phyloP scores from a whole-genome alignment of 2,797 vertebrate genomes.

The Pagetopsis macropterus region DNA sequence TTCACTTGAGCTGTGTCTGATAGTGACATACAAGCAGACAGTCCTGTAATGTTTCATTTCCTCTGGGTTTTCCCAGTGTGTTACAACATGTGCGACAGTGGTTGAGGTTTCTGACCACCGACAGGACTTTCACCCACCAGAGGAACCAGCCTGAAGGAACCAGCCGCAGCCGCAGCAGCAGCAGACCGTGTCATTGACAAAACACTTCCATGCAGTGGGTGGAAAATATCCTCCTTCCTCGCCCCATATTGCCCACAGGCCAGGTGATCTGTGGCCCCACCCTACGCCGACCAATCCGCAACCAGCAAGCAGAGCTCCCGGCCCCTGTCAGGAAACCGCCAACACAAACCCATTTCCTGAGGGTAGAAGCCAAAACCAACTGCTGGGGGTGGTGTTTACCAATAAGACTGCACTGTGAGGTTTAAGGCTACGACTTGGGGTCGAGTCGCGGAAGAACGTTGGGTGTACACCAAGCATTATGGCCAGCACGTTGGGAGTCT shows the following conservation, averaged over 20 bases:
- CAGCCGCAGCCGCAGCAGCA: constrained; percentile 44
- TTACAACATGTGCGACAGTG: constrained; percentile 58
- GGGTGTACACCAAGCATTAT: constrained; percentile 24
- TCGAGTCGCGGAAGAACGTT: constrained; percentile 29
- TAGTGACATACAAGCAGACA: constrained; percentile 19
- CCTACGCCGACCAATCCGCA: constrained; percentile 45
- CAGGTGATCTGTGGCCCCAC: constrained; percentile 59
- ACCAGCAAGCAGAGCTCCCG: constrained; percentile 51
- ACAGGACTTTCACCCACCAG: constrained; percentile 61
- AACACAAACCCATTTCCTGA: constrained; percentile 77
- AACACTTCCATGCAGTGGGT: constrained; percentile 58
- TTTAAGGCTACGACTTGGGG: constrained; percentile 43
- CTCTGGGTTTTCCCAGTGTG: constrained; percentile 39
- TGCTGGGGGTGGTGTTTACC: constrained; percentile 68
- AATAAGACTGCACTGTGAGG: constrained; percentile 66
- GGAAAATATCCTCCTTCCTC: constrained; percentile 35
- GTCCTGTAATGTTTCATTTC: constrained; percentile 35
- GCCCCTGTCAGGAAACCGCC: constrained; percentile 64
- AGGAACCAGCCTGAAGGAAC: constrained; percentile 54
- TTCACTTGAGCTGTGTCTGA: constrained; percentile 11
- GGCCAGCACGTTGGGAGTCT: constrained; percentile 59
- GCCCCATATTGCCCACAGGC: constrained; percentile 44
- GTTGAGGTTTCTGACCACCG: constrained; percentile 74
- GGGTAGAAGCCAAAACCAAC: constrained; percentile 65
- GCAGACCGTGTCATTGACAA: constrained; percentile 67